Base-by-base conservation (phyloP, 2,888 invertebrate species). In the Dione vanillae region DNA sequence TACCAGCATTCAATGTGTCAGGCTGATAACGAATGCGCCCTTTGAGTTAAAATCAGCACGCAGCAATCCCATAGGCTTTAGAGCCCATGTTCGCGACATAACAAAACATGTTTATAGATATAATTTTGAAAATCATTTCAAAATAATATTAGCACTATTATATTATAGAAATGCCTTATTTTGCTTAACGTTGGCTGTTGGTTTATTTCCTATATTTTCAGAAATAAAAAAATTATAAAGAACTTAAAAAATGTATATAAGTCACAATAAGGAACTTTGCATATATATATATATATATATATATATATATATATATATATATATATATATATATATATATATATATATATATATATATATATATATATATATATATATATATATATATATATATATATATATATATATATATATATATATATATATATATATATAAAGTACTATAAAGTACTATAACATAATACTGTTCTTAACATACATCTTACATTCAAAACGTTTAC, bases 11-110 rank as follows among this genome's bases (percentile, higher is more conserved):
- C 75, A 74, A 71, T 74, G 73, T 75, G 80, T 76, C 77, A 75
- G 72, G 72, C 70, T 78, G 84, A 82, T 82, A 84, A 82, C 82
- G 78, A 81, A 83, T 79, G 78, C 76, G 78, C 78, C 79, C 80
- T 83, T 84, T 82, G 81, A 79, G 84, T 84, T 84, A 83, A 78
- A 74, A 83, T 84, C 83, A 77, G 73, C 73, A 76, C 75, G 70
- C 54, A 52, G 69, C 71, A 56, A 41, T 69, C 69, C 65, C 67
- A 59, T 64, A 65, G 69, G 68, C 62, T 52, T 70, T 71, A 45
- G 67, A 49, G 45, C 49, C 61, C 61, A 51, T 70, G 47, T 54
- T 41, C 35, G 49, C 20, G 40, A 20, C 14, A 19, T 37, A 37
- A 51, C 43, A 65, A 35, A 19, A 19, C 11, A 8, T 14, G 20